These are phyloP conservation scores for Acipenser oxyrinchus DNA, from an alignment of 2,797 vertebrate genomes.

Conservation along the genomic window DNA sequence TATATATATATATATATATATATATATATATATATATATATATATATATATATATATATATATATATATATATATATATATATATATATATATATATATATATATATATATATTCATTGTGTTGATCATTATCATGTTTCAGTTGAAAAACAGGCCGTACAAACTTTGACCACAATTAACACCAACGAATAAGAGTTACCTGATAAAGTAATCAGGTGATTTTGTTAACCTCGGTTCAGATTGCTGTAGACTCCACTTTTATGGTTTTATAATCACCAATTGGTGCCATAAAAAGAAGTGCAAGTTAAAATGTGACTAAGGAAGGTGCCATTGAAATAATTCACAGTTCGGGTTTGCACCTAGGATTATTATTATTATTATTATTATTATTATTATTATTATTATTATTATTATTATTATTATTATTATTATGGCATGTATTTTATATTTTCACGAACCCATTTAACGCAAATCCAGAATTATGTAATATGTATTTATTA, in stretches of 20 bases:
- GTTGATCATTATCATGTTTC: background rate
- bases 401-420: no score
- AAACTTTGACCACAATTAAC: slow-evolving; percentile 41
- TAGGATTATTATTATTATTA: no score
- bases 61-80: no score
- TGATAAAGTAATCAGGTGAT: background rate
- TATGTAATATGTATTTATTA: no score
- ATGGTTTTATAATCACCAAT: slow-evolving; percentile 25
- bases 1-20: no score
- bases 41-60: no score
- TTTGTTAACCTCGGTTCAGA: background rate
- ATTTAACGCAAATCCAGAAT: no score
- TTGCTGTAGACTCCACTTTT: background rate
- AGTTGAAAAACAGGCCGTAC: background rate
- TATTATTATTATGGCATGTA: no score
- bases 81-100: no score
- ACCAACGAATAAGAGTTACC: slow-evolving; percentile 20
- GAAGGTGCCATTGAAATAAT: slow-evolving; percentile 29
- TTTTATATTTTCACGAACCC: no score
- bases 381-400: no score
- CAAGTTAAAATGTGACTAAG: slow-evolving; percentile 34
- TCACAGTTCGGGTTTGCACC: slow-evolving; percentile 16
- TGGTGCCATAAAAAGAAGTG: slow-evolving; percentile 30
- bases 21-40: no score
- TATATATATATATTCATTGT: background rate